phyloP scores from a whole-genome alignment of 2,113 vertebrate genomes.

The Tylochromis polylepis region DNA sequence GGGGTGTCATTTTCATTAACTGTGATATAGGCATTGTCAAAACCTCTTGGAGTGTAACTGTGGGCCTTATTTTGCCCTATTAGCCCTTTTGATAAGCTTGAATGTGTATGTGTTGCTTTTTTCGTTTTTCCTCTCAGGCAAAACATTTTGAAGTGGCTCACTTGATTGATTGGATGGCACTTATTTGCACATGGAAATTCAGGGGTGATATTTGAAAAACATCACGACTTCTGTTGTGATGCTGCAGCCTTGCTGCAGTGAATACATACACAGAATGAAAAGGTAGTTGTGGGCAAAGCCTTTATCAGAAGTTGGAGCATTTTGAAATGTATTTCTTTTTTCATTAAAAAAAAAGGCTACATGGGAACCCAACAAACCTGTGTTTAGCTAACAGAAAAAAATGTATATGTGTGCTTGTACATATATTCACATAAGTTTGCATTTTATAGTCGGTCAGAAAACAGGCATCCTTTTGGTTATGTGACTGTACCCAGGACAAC shows the following conservation, averaged over 20 bases:
- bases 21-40: background rate
- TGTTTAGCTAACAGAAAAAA: background rate
- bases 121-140: background rate
- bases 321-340: background rate
- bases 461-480: background rate
- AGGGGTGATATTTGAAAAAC: background rate
- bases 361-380: background rate
- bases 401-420: background rate
- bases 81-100: background rate
- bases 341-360: background rate
- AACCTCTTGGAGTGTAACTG: background rate
- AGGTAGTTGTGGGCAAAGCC: background rate
- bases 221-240: background rate
- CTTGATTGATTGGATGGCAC: background rate
- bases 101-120: background rate
- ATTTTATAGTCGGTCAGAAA: background rate
- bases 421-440: background rate
- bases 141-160: background rate
- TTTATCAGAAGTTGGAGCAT: background rate
- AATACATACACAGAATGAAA: background rate
- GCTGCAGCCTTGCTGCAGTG: background rate
- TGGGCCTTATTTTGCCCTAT: background rate
- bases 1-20: background rate
- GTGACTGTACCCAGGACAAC: background rate
- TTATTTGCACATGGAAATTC: background rate